Evolutionary conservation across 2,888 invertebrate genomes (phyloP), one percentile per base, ranked within the genome.

Genomic region (Cepaea hortensis): DNA sequence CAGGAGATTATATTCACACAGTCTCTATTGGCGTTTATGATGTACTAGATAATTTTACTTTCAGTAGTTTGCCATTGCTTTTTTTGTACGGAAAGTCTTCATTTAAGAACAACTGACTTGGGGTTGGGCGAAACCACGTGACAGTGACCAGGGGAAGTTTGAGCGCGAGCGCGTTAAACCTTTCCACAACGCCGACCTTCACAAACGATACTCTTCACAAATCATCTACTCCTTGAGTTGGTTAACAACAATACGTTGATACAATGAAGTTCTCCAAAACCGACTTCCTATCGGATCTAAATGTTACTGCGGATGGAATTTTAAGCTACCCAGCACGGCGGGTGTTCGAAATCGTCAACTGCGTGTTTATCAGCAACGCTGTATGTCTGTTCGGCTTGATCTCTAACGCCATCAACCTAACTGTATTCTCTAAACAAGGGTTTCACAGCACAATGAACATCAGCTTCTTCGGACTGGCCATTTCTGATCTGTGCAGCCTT

Each of bases 361-460:
- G 84, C 61, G 84, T 75, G 15, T 76, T 84, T 46, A 70, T 82
- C 46, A 75, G 65, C 48, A 77, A 84, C 18, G 65, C 65, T 3
- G 76, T 84, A 11, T 62, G 84, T 50, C 18, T 84, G 23, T 84
- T 84, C 23, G 84, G 84, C 15, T 20, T 84, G 2, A 20, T 65
- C 18, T 61, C 84, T 2, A 84, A 84, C 46, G 7, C 76, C 13
- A 76, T 75, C 48, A 84, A 84, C 20, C 46, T 84, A 13, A 15
- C 65, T 23, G 73, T 84, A 11, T 84, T 84, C 76, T 65, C 65
- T 1, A 76, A 76, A 18, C 75, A 76, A n/a, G 84, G 84, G 9
- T 84, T 84, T 35, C 62, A 62, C 76, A 68, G 65, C n/a, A 76
- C 84, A 4, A 76, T 84, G 76, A 84, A 84, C 23, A 84, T 84